These are phyloP conservation scores for Gastrophysa polygoni DNA, from an alignment of 2,888 invertebrate species.

Conservation along the genomic window DNA sequence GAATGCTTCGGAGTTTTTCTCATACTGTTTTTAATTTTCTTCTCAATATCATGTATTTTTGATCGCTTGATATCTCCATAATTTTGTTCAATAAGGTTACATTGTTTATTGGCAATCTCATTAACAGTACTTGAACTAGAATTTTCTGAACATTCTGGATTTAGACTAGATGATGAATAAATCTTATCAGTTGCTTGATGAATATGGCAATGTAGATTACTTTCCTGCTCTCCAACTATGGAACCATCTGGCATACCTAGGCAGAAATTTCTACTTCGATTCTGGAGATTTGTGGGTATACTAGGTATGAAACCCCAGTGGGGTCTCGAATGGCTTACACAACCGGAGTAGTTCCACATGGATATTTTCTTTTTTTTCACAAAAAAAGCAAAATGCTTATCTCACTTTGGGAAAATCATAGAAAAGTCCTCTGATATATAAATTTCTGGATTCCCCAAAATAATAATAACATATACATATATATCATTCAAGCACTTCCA, in stretches of 20 bases:
- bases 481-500: no score
- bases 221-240: not conserved
- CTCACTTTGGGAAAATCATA: no score
- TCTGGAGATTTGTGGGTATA: not conserved
- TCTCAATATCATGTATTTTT: not conserved
- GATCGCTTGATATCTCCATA: not conserved
- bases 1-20: conserved; percentile 25
- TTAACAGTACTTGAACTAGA: not conserved
- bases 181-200: not conserved
- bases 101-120: not conserved
- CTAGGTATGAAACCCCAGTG: not conserved
- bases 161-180: not conserved
- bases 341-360: not conserved
- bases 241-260: not conserved
- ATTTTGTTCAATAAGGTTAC: not conserved
- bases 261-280: not conserved
- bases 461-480: no score
- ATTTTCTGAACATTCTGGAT: not conserved
- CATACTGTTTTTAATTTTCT: not conserved
- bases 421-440: no score
- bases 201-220: not conserved
- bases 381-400: not conserved
- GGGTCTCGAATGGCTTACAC: not conserved
- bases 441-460: no score
- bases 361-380: not conserved